phyloP scores from a whole-genome alignment of 2,888 invertebrate species.

The Eledone cirrhosa region DNA sequence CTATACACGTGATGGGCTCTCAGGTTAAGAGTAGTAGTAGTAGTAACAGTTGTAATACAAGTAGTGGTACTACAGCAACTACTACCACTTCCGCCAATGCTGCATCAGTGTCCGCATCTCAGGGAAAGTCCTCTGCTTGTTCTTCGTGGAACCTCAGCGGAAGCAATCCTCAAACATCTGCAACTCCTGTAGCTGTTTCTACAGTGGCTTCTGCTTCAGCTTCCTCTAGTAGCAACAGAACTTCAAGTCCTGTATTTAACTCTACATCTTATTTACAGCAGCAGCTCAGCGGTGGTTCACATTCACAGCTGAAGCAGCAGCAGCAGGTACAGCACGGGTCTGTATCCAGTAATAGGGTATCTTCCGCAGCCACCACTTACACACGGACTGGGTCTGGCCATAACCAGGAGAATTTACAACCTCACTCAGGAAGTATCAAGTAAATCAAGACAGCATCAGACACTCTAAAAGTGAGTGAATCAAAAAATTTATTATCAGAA shows the following conservation, averaged over 20 bases:
- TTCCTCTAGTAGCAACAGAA: neutral
- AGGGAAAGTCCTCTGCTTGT: slow-evolving; percentile 20
- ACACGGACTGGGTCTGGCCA: neutral
- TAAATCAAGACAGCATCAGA: slow-evolving; percentile 5
- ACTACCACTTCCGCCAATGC: too few species aligned
- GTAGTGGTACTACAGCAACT: too few species aligned
- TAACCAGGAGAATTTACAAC: slow-evolving; percentile 5
- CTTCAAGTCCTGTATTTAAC: slow-evolving; percentile 22
- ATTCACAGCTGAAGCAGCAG: too few species aligned
- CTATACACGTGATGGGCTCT: too few species aligned
- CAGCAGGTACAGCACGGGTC: neutral
- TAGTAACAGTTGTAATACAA: neutral
- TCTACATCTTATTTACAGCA: slow-evolving; percentile 20
- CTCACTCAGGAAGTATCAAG: slow-evolving; percentile 19
- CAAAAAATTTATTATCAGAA: slow-evolving; percentile 11
- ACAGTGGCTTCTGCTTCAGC: neutral
- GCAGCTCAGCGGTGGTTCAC: too few species aligned
- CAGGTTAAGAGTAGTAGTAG: neutral
- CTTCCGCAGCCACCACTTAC: neutral
- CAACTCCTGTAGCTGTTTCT: neutral
- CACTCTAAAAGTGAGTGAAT: slow-evolving; percentile 28
- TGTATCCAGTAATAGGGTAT: neutral
- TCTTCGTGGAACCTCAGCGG: slow-evolving; percentile 18
- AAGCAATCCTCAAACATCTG: slow-evolving; percentile 4
- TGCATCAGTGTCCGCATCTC: slow-evolving; percentile 5